Base-by-base conservation (phyloP, 2,113 vertebrate species). In the Felis chaus region DNA sequence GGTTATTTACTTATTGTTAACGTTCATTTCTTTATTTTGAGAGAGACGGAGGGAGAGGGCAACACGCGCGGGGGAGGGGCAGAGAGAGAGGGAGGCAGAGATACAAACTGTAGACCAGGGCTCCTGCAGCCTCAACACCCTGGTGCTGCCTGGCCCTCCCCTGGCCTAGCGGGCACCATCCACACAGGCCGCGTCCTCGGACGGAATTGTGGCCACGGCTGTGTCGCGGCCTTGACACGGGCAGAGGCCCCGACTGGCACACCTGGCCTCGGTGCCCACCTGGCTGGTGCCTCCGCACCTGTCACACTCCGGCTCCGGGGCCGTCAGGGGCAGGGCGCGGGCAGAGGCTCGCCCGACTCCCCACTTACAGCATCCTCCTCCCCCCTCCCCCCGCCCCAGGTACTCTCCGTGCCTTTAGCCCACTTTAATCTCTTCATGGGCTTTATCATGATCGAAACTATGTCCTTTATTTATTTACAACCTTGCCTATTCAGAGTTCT, bases 121-220 rank as follows among this genome's bases (percentile, higher is more conserved):
- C 31, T 19, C 19, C 33, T 9, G 4, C 1, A 5, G 65, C 73
- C 39, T 76, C 2, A 1, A 18, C 5, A 9, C 33, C 7, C 16
- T 1, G 9, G 13, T 39, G 27, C 41, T 73, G 63, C 74, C 23
- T 66, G 50, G 31, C 50, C 57, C 5, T 0, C 11, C 10, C 85
- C 53, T 3, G 23, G 27, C 69, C 39, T 23, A 39, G 53, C 0
- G 0, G 55, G 1, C 11, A 0, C 14, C 23, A 3, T 50, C 66
- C 14, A 2, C 74, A 5, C 82, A 6, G 48, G 86, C 27, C 63
- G 65, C 9, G 50, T 63, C 65, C 81, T 76, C 89, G 39, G 50
- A 33, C 0, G n/a, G 29, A 25, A 55, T 0, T 10, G 66, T 21
- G 81, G n/a, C 29, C 31, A 13, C 4, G 0, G 21, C 41, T 1